Conservation (phyloP, 2,113 vertebrate species). For the Steatornis caripensis region DNA sequence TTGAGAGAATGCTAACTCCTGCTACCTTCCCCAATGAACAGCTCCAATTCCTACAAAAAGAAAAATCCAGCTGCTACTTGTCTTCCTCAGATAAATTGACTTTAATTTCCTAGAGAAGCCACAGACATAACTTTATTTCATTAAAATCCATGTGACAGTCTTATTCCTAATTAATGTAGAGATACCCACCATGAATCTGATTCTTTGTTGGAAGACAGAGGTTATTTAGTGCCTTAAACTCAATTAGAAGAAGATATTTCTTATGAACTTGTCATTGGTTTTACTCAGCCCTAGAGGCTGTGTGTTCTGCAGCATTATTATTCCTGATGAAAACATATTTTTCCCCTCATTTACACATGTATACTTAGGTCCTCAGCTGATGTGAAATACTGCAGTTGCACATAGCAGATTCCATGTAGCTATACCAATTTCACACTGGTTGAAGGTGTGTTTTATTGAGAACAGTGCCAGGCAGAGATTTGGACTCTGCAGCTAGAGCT, state of each 20-base stretch:
- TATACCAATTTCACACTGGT: neutral
- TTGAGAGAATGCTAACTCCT: neutral
- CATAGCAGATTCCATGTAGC: neutral
- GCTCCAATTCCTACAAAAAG: neutral
- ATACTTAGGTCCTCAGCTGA: neutral
- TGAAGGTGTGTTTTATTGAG: constrained; percentile 11
- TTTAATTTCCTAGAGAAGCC: constrained; percentile 24
- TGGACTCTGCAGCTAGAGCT: neutral
- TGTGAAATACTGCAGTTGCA: neutral
- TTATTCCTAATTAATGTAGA: constrained; percentile 17
- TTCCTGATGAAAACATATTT: constrained; percentile 1
- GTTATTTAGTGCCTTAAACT: constrained; percentile 18
- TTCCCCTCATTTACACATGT: neutral
- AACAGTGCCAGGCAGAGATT: neutral
- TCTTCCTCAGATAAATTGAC: constrained; percentile 17
- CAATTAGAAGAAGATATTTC: constrained; percentile 25
- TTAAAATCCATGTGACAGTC: neutral
- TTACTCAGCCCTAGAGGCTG: neutral
- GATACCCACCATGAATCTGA: neutral
- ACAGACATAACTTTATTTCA: constrained; percentile 10
- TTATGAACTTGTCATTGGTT: neutral
- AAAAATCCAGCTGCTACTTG: neutral
- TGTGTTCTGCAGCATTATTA: neutral
- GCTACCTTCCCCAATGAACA: neutral
- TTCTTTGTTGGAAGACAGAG: neutral